These are phyloP conservation scores for Dermatemys mawii DNA, from an alignment of 2,113 vertebrate species.

Conservation along the genomic window DNA sequence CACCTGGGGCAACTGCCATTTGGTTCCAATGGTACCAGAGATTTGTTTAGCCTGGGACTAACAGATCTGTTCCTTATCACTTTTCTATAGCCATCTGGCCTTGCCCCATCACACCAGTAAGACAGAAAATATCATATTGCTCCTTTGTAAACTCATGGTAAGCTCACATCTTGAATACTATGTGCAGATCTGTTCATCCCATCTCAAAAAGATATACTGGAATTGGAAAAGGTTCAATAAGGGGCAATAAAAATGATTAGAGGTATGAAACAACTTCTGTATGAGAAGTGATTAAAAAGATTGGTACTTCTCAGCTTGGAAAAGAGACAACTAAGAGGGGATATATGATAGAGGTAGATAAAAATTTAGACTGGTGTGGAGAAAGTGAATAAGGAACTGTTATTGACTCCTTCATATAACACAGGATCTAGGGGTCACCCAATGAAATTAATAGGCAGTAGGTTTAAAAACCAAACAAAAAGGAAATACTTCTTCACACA, in stretches of 20 bases:
- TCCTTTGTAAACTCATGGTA: neutral
- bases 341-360: neutral
- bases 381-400: neutral
- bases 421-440: no score
- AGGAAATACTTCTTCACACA: neutral
- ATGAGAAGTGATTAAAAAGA: neutral
- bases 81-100: no score
- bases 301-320: neutral
- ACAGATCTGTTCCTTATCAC: no score
- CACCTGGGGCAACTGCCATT: no score
- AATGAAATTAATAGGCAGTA: no score
- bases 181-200: neutral
- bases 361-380: neutral
- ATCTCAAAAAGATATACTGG: no score
- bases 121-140: neutral
- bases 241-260: neutral
- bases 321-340: neutral
- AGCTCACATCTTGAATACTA: neutral
- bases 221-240: neutral
- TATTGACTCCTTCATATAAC: no score
- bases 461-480: neutral
- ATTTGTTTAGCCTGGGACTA: no score
- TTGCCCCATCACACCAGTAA: no score
- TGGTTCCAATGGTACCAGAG: no score
- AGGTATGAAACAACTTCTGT: neutral